These are phyloP conservation scores for Nipponia nippon DNA, from an alignment of 2,113 vertebrate genomes.

Conservation along the genomic window DNA sequence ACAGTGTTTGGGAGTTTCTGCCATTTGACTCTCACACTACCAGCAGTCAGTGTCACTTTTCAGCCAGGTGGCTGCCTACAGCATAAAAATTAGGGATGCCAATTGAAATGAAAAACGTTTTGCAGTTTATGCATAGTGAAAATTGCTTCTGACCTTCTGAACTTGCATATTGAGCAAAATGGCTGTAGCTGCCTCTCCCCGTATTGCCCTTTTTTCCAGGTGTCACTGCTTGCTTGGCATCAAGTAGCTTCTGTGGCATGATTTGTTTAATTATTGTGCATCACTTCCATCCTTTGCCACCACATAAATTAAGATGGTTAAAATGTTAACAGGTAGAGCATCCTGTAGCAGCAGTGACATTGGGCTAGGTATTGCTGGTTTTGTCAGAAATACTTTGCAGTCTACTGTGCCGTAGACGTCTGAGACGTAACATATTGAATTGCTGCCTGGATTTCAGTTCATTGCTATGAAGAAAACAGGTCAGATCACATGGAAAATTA, in stretches of 20 bases:
- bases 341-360: background rate
- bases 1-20: background rate
- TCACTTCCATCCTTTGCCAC: background rate
- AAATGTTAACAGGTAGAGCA: background rate
- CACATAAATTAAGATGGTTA: background rate
- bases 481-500: conserved; percentile 3
- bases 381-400: background rate
- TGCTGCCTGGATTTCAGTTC: background rate
- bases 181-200: background rate
- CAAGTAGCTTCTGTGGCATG: background rate
- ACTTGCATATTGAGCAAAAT: background rate
- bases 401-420: background rate
- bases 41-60: conserved; percentile 11
- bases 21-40: conserved; percentile 1
- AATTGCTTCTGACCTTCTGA: conserved; percentile 24
- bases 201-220: background rate
- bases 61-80: conserved; percentile 54
- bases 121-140: background rate
- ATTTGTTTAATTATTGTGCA: background rate
- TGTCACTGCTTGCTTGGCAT: background rate
- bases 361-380: background rate
- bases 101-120: conserved; percentile 34
- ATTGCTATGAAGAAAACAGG: conserved; percentile 11
- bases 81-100: conserved; percentile 19
- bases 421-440: background rate